phyloP scores from a whole-genome alignment of 2,113 vertebrate genomes.

The Zapus hudsonius region DNA sequence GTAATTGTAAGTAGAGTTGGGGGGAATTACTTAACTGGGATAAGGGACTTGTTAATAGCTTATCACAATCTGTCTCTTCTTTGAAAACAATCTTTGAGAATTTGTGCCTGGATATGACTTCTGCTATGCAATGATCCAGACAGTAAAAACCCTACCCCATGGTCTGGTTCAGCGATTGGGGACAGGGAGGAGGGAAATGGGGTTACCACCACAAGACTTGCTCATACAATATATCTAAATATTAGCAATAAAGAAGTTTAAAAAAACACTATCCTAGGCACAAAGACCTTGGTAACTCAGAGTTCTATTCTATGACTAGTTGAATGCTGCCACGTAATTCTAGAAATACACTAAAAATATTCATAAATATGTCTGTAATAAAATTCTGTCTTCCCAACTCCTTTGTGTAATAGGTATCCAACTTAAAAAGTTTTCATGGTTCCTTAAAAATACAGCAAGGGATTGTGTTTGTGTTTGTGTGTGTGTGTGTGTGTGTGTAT shows the following conservation, averaged over 20 bases:
- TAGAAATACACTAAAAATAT: no score
- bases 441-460: no score
- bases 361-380: neutral
- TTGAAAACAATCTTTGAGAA: neutral
- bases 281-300: neutral
- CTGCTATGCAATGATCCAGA: neutral
- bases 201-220: no score
- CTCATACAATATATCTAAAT: no score
- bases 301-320: neutral
- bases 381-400: neutral
- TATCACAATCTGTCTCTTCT: neutral
- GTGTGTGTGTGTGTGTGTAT: no score
- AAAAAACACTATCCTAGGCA: neutral
- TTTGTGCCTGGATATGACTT: neutral
- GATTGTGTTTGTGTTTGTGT: no score
- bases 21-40: neutral
- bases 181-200: no score
- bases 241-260: no score
- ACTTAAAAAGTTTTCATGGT: neutral
- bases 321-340: neutral
- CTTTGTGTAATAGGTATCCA: neutral
- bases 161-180: no score
- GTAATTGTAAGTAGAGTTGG: neutral
- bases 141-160: no score
- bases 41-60: neutral